These are phyloP conservation scores for Drosophila repletoides DNA, from an alignment of 1,140 invertebrate species.

Conservation along the genomic window DNA sequence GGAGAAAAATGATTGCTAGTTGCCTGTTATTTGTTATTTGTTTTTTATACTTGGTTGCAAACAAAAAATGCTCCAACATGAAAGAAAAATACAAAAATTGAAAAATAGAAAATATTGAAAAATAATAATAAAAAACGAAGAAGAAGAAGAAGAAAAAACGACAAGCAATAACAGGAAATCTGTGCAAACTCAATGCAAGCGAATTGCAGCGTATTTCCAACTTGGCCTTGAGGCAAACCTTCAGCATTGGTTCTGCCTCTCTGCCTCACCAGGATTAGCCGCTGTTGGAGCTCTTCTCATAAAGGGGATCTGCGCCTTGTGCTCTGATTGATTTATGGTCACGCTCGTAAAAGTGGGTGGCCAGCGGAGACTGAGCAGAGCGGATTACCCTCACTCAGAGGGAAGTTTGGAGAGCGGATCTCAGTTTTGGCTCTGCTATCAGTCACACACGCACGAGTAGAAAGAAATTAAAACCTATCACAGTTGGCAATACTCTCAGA, in stretches of 20 bases:
- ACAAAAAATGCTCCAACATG: constrained; percentile 10
- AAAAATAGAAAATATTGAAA: background rate
- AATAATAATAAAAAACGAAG: background rate
- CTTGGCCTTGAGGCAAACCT: constrained; percentile 28
- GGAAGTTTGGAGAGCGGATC: constrained; percentile 17
- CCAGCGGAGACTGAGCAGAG: constrained; percentile 11
- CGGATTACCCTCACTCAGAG: constrained; percentile 21
- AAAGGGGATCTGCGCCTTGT: constrained; percentile 47
- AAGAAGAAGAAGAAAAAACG: background rate
- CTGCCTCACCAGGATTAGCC: constrained; percentile 34
- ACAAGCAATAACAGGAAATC: constrained; percentile 8
- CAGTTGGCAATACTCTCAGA: background rate
- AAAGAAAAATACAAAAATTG: background rate
- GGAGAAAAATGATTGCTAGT: constrained; percentile 41
- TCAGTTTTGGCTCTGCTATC: constrained; percentile 26
- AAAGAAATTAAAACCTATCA: background rate
- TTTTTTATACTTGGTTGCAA: constrained; percentile 37
- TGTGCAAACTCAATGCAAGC: constrained; percentile 1
- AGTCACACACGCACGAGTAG: constrained; percentile 34
- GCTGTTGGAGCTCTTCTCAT: constrained; percentile 17
- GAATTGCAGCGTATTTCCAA: constrained; percentile 18
- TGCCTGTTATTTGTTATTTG: background rate
- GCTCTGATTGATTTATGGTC: constrained; percentile 70
- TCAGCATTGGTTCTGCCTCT: background rate
- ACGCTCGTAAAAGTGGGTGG: constrained; percentile 39